Base-by-base conservation (phyloP, 2,888 invertebrate species). In the Busseola fusca region DNA sequence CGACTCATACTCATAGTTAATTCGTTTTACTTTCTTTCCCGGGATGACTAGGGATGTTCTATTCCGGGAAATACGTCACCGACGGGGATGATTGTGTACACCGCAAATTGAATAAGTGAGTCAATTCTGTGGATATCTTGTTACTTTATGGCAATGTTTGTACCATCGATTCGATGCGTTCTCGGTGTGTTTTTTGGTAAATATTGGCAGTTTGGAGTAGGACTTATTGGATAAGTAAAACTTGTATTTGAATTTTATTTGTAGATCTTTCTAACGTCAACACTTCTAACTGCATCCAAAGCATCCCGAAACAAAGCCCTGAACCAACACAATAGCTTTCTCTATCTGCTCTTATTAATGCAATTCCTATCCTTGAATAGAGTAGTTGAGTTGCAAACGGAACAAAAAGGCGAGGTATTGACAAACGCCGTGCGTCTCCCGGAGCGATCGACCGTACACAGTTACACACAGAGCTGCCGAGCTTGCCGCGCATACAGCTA, bases 81-180 rank as follows among this genome's bases (percentile, higher is more conserved):
- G 66, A 48, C 57, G 78, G 86, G 86, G 84, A 75, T 84, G 81
- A 78, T 76, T 71, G 76, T 78, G 76, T 78, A 72, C 69, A 69
- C 78, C 77, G 71, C 80, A 78, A 87, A 89, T 87, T 87, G 87
- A 87, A 87, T 84, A 83, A 83, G 78, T 88, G 89, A 76, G 76
- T 82, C 82, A 80, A 76, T 74, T 65, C 78, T 56, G 12, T 40
- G 54, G 54, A 63, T 76, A 80, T 72, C 76, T 57, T 45, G 69
- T 69, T 69, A 54, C 64, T 67, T 59, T 62, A 60, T 58, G 52
- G 57, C 10, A 75, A 65, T 60, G 40, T 65, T 64, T 52, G 63
- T 59, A 18, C 3, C 9, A 58, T 76, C 45, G 64, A 77, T 77
- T 77, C 34, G 16, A n/a, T 42, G 57, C 40, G 25, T 60, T 14